Percentiles rank a stretch among this genome's conserved stretches.
Evolutionary conservation across 2,113 vertebrate species (phyloP).

Genomic region (Pygathrix nemaeus): DNA sequence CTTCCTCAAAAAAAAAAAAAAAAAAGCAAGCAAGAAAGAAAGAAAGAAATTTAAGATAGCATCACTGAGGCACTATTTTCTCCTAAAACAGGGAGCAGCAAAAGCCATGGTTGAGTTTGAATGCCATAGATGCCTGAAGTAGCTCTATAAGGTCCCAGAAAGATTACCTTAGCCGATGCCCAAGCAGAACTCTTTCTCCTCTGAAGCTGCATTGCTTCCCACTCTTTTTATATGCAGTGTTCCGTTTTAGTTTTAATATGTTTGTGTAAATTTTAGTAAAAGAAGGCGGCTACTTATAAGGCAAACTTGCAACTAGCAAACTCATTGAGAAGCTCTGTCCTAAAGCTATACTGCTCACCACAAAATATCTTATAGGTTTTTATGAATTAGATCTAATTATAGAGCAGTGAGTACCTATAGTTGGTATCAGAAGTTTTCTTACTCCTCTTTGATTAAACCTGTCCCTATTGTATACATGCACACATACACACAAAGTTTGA

Average conservation of each 20-base stretch:
- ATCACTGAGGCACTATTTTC: background rate
- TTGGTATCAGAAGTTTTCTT: background rate
- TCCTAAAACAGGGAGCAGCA: background rate
- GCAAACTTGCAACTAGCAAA: background rate
- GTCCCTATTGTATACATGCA: background rate
- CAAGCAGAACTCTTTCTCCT: background rate
- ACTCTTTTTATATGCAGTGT: background rate
- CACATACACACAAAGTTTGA: background rate
- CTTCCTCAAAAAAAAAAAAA: no score
- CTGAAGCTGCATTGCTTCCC: background rate
- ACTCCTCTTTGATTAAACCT: background rate
- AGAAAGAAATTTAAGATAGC: no score
- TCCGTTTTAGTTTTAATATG: background rate
- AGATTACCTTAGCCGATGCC: background rate
- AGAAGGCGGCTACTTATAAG: background rate
- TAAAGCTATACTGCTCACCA: background rate
- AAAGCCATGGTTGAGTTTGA: background rate
- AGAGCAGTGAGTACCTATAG: background rate
- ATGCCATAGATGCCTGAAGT: background rate
- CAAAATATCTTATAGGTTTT: background rate
- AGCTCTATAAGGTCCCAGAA: background rate
- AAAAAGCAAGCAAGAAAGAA: rapidly evolving
- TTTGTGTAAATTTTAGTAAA: constrained; percentile 34
- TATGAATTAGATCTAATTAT: background rate
- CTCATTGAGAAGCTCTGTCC: background rate